phyloP scores from a whole-genome alignment of 2,797 vertebrate species.

The Diplodus sargus region DNA sequence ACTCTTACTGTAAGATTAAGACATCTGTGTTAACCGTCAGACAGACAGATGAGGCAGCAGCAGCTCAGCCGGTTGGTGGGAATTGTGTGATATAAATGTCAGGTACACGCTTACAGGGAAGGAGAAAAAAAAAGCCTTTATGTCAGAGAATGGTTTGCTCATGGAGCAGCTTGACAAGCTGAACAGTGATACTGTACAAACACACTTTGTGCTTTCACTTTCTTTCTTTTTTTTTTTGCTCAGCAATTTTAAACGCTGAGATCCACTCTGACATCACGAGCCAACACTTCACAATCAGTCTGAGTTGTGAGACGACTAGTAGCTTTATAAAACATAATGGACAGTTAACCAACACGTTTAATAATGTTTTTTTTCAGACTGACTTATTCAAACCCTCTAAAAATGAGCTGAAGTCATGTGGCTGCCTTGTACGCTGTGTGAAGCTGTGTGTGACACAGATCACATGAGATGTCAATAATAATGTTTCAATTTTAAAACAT shows the following conservation, averaged over 20 bases:
- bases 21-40: constrained; percentile 24
- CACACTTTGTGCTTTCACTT: background rate
- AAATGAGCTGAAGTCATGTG: background rate
- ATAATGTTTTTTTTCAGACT: background rate
- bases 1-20: constrained; percentile 13
- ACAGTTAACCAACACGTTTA: background rate
- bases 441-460: background rate
- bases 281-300: background rate
- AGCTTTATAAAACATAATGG: background rate
- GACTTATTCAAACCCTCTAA: background rate
- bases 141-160: background rate
- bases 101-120: background rate
- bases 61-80: constrained; percentile 27
- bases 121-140: background rate
- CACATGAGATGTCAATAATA: no score
- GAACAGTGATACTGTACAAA: background rate
- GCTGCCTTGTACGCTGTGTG: background rate
- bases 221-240: background rate
- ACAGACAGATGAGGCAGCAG: constrained; percentile 34
- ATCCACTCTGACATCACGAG: constrained; percentile 3
- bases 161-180: background rate
- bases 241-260: background rate
- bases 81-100: constrained; percentile 25
- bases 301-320: background rate
- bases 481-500: no score